A percentile compares a stretch with the other conserved stretches of the same genome.
phyloP scores from a whole-genome alignment of 2,888 invertebrate species.

The Plutella xylostella region DNA sequence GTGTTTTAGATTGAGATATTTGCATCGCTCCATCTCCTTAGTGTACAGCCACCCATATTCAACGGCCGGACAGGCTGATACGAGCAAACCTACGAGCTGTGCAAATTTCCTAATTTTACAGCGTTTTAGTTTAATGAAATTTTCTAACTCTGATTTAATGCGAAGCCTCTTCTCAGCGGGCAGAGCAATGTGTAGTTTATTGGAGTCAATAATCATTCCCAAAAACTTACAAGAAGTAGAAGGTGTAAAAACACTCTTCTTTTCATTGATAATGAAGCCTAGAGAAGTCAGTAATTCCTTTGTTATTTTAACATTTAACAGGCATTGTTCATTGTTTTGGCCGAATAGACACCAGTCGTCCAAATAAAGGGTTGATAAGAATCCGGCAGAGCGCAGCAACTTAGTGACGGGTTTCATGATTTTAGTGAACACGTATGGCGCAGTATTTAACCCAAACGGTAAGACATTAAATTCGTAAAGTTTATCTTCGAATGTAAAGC shows the following conservation, averaged over 20 bases:
- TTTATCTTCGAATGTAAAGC: too few species aligned
- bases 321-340: neutral
- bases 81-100: slow-evolving; percentile 4
- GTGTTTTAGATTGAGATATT: neutral
- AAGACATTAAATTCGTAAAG: too few species aligned
- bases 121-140: neutral
- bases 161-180: slow-evolving; percentile 5
- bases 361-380: too few species aligned
- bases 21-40: slow-evolving; percentile 3
- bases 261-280: neutral
- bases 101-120: slow-evolving; percentile 7
- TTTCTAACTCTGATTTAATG: neutral
- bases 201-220: neutral
- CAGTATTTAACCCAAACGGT: too few species aligned
- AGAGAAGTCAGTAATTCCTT: neutral
- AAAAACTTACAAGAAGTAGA: neutral
- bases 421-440: too few species aligned
- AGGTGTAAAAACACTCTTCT: neutral
- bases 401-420: too few species aligned
- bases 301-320: neutral
- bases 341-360: too few species aligned
- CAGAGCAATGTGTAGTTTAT: neutral
- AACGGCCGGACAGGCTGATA: slow-evolving; percentile 6
- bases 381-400: too few species aligned
- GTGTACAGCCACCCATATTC: slow-evolving; percentile 8